Conservation (phyloP, 2,113 vertebrate species). For the Phalacrocorax aristotelis region DNA sequence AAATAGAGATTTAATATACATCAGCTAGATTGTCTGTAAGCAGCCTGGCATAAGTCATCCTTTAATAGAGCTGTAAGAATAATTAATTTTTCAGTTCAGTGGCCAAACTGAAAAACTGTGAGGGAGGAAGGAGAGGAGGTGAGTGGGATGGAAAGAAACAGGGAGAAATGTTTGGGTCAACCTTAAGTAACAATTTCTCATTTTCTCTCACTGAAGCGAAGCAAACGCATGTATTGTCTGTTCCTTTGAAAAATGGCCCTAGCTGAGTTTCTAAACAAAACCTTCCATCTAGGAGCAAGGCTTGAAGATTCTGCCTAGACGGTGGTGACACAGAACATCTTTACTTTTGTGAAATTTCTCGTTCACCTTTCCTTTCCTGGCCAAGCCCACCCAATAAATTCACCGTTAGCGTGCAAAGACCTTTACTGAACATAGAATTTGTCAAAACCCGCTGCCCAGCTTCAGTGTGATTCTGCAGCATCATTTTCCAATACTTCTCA, state of each 20-base stretch:
- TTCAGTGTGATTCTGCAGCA: background rate
- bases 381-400: background rate
- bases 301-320: background rate
- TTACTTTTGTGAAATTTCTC: background rate
- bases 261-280: background rate
- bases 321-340: background rate
- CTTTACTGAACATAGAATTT: background rate
- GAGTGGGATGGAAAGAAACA: background rate
- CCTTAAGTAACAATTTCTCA: background rate
- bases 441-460: background rate
- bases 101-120: constrained; percentile 56
- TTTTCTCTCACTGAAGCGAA: constrained; percentile 42
- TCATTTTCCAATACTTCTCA: background rate
- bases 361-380: background rate
- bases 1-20: constrained; percentile 28
- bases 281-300: background rate
- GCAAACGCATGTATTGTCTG: constrained; percentile 1
- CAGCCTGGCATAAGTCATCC: constrained; percentile 16
- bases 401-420: background rate
- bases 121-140: constrained; percentile 23
- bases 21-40: background rate
- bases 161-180: constrained; percentile 42
- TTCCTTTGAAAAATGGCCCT: background rate
- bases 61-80: constrained; percentile 63
- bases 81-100: constrained; percentile 68